Evolutionary conservation across 2,888 invertebrate genomes (phyloP).

Genomic region (Dicyrtomina minuta): DNA sequence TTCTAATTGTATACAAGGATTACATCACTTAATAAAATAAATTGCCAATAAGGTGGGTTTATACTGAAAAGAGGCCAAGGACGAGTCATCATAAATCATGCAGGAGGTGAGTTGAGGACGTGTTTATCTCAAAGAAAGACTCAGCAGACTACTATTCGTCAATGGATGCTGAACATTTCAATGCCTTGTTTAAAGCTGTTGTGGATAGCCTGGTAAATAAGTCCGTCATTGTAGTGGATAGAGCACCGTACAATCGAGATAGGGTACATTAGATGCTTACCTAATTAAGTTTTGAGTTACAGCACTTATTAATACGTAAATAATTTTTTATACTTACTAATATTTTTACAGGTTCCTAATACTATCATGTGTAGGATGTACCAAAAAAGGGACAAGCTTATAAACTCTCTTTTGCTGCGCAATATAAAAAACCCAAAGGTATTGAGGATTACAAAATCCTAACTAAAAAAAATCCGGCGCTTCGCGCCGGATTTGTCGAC

Average conservation of each 20-base stretch:
- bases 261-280: neutral
- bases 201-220: slow-evolving; percentile 9
- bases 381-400: neutral
- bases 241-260: slow-evolving; percentile 29
- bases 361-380: too few species aligned
- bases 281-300: neutral
- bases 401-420: neutral
- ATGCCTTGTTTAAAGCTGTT: neutral
- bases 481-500: too few species aligned
- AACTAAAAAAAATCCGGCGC: too few species aligned
- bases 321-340: too few species aligned
- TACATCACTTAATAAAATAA: too few species aligned
- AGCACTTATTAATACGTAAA: too few species aligned
- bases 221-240: slow-evolving; percentile 24
- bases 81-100: slow-evolving; percentile 4
- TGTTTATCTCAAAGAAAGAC: neutral
- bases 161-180: neutral
- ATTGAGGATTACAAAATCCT: too few species aligned
- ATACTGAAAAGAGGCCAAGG: too few species aligned
- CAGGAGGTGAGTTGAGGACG: neutral
- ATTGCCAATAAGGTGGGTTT: neutral
- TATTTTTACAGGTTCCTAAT: neutral
- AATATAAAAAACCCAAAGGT: neutral
- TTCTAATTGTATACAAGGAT: too few species aligned
- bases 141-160: too few species aligned